phyloP scores from a whole-genome alignment of 2,797 vertebrate genomes.

The Molossus molossus region DNA sequence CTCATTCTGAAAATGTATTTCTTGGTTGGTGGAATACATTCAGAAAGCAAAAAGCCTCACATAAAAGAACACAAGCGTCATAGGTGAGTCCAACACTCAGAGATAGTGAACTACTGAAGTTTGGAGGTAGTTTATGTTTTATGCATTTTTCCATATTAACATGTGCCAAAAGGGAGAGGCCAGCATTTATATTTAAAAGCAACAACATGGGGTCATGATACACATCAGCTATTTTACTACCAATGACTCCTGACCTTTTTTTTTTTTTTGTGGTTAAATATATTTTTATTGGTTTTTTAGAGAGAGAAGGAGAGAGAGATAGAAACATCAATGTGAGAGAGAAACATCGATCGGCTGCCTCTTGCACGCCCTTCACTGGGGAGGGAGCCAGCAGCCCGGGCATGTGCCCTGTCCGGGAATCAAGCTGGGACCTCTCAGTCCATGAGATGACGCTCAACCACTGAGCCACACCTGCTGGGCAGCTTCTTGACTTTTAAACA shows the following conservation, averaged over 20 bases:
- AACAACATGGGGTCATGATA: background rate
- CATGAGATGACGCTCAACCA: too few species aligned
- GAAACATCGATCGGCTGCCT: too few species aligned
- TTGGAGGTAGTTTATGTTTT: background rate
- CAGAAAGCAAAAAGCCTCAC: background rate
- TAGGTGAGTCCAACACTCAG: background rate
- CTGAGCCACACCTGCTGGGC: too few species aligned
- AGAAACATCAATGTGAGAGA: too few species aligned
- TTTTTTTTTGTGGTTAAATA: too few species aligned
- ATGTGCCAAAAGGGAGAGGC: background rate
- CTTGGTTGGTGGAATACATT: constrained; percentile 1
- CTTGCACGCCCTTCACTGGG: too few species aligned
- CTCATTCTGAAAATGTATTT: constrained; percentile 50
- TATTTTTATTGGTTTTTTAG: too few species aligned
- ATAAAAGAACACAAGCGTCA: background rate
- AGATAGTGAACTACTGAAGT: background rate
- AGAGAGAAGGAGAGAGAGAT: too few species aligned
- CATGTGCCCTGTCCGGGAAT: too few species aligned
- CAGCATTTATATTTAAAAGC: constrained; percentile 33
- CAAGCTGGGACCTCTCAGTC: too few species aligned
- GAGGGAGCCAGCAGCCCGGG: too few species aligned
- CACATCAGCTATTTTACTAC: background rate
- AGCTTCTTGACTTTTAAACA: background rate
- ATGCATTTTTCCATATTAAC: background rate
- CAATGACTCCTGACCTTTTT: background rate